Conservation (phyloP, 2,888 invertebrate genomes). For the Spodoptera picta region DNA sequence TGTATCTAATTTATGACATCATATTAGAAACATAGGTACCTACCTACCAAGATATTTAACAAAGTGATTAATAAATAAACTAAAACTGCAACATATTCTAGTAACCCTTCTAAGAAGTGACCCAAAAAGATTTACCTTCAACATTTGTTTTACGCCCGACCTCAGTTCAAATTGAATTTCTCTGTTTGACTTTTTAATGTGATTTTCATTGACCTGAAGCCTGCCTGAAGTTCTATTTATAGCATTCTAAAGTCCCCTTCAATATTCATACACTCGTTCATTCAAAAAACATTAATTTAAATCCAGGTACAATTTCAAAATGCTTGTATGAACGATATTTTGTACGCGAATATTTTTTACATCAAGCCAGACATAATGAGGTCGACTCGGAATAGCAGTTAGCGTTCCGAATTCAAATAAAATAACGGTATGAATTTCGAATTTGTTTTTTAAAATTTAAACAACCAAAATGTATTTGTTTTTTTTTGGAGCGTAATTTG, state of each 20-base stretch:
- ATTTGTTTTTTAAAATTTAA: slow-evolving; percentile 8
- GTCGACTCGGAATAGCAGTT: slow-evolving; percentile 32
- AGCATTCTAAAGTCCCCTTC: slow-evolving; percentile 7
- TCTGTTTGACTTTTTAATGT: neutral
- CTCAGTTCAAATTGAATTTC: too few relatives aligned
- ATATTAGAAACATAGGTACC: too few relatives aligned
- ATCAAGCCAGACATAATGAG: slow-evolving; percentile 45
- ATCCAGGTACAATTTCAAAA: slow-evolving; percentile 24
- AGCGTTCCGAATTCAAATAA: slow-evolving; percentile 53
- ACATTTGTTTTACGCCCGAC: too few relatives aligned
- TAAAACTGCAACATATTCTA: too few relatives aligned
- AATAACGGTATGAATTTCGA: slow-evolving; percentile 29
- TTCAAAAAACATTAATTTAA: slow-evolving; percentile 26
- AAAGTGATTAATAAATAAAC: too few relatives aligned
- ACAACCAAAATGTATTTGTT: slow-evolving; percentile 3
- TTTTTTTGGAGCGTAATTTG: neutral
- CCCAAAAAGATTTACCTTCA: too few relatives aligned
- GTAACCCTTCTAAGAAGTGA: too few relatives aligned
- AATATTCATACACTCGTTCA: slow-evolving; percentile 25
- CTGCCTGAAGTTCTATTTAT: slow-evolving; percentile 6
- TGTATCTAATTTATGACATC: too few relatives aligned
- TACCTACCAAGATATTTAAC: too few relatives aligned
- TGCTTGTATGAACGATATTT: slow-evolving; percentile 21
- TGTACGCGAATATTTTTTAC: slow-evolving; percentile 38
- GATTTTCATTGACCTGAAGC: neutral